These are phyloP conservation scores for Proteles cristata DNA, from an alignment of 2,113 vertebrate genomes.

Conservation along the genomic window DNA sequence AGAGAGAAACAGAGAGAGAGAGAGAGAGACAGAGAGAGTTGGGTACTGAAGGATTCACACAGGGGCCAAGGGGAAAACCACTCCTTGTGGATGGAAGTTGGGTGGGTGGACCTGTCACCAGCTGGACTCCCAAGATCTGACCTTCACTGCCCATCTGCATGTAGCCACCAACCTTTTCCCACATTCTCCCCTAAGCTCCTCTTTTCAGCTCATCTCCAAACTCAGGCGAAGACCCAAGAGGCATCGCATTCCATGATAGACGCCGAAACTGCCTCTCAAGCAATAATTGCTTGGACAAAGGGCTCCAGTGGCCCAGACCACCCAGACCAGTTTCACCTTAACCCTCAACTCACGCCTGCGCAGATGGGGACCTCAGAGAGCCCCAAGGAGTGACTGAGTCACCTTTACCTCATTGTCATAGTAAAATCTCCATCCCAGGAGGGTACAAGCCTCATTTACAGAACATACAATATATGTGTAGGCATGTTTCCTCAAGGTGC, in stretches of 20 bases:
- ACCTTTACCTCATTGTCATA: background rate
- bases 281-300: background rate
- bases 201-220: background rate
- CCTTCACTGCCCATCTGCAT: background rate
- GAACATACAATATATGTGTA: background rate
- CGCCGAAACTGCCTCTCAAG: background rate
- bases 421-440: background rate
- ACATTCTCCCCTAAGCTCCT: background rate
- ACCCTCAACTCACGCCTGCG: background rate
- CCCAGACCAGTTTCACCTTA: background rate
- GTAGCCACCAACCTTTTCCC: background rate
- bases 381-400: background rate
- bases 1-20: background rate
- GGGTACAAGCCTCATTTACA: background rate
- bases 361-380: background rate
- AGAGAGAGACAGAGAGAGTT: background rate
- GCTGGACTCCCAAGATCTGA: background rate
- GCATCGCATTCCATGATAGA: background rate
- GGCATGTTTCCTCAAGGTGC: background rate
- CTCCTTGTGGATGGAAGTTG: background rate
- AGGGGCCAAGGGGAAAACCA: background rate
- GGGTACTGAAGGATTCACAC: background rate
- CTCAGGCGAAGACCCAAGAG: background rate
- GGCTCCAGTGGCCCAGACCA: background rate
- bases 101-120: background rate